Conservation (phyloP, 2,888 invertebrate species). For the Girardia tigrina region DNA sequence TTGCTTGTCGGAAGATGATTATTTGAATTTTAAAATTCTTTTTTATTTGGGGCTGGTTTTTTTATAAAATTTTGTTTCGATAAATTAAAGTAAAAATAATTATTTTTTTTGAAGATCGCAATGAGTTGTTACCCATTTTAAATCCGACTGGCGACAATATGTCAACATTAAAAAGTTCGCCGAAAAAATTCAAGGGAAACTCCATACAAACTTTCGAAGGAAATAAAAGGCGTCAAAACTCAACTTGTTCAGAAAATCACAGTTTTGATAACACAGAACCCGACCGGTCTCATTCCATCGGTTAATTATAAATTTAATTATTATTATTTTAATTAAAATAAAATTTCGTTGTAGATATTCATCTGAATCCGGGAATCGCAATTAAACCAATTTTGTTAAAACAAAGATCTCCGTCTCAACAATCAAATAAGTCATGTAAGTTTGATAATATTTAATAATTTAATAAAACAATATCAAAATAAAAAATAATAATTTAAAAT, state of each 20-base stretch:
- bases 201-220: not conserved
- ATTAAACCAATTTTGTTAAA: not conserved
- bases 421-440: constrained; percentile 11
- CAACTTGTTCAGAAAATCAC: constrained; percentile 18
- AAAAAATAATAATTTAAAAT: too few relatives aligned
- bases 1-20: too few relatives aligned
- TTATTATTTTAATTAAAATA: not conserved
- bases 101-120: not conserved
- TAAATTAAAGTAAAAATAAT: too few relatives aligned
- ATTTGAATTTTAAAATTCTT: too few relatives aligned
- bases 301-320: constrained; percentile 7
- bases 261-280: constrained; percentile 19
- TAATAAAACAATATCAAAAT: too few relatives aligned
- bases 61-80: too few relatives aligned
- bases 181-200: constrained; percentile 1
- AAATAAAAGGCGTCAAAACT: not conserved
- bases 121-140: not conserved
- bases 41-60: too few relatives aligned
- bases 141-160: constrained; percentile 12
- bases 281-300: not conserved
- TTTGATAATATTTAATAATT: too few relatives aligned
- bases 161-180: constrained; percentile 4
- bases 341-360: not conserved
- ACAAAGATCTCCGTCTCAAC: not conserved
- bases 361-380: not conserved